A percentile compares a stretch with the other conserved stretches of the same genome.
Evolutionary conservation across 2,113 vertebrate species (phyloP).

Genomic region (Ceyx cyanopectus): DNA sequence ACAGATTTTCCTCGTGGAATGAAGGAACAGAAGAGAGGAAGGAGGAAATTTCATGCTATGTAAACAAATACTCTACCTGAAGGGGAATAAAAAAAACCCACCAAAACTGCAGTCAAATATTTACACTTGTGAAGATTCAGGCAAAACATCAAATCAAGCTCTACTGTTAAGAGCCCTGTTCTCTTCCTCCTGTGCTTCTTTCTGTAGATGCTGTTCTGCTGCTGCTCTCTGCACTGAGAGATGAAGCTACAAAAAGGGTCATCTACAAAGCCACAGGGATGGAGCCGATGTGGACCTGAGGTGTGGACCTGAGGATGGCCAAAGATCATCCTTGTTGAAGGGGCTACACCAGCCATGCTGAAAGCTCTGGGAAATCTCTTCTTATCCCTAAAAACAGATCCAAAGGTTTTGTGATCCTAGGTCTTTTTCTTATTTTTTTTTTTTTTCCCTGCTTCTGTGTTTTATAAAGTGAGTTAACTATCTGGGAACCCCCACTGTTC

Average conservation of each 20-base stretch:
- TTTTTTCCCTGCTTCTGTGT: background rate
- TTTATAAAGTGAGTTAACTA: background rate
- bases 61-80: constrained; percentile 69
- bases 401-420: background rate
- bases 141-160: constrained; percentile 66
- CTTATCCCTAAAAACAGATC: background rate
- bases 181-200: background rate
- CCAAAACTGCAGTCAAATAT: constrained; percentile 61
- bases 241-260: background rate
- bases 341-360: background rate
- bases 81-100: constrained; percentile 37
- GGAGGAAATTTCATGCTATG: constrained; percentile 26
- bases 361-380: background rate
- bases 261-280: background rate
- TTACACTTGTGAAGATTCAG: constrained; percentile 65
- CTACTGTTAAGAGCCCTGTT: constrained; percentile 13
- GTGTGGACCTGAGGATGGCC: background rate
- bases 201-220: background rate
- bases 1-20: constrained; percentile 9
- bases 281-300: background rate
- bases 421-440: background rate
- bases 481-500: background rate
- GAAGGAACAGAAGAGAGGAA: constrained; percentile 37
- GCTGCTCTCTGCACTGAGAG: background rate
- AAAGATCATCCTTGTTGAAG: background rate